phyloP scores from a whole-genome alignment of 2,888 invertebrate species.

The Emmelina monodactyla region DNA sequence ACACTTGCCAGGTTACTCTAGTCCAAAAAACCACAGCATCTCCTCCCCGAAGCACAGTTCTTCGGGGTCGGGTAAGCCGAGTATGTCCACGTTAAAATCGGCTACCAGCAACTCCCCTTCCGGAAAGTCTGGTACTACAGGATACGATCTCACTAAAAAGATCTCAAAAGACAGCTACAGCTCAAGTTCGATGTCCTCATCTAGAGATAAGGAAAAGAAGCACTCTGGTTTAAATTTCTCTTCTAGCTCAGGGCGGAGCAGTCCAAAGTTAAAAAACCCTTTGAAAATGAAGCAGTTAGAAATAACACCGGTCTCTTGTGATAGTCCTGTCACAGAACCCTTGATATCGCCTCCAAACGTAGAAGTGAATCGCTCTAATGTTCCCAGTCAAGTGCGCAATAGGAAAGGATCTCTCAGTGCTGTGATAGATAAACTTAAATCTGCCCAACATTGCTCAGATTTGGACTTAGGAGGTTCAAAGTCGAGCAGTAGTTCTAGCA shows the following conservation, averaged over 20 bases:
- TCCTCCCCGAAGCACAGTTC: conserved; percentile 82
- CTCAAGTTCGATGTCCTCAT: conserved; percentile 40
- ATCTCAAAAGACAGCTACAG: conserved; percentile 56
- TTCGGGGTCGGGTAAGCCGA: conserved; percentile 82
- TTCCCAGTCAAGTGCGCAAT: conserved; percentile 70
- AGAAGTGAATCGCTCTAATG: conserved; percentile 68
- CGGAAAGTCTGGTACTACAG: conserved; percentile 64
- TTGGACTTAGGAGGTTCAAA: conserved; percentile 51
- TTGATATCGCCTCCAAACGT: conserved; percentile 59
- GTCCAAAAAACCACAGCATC: conserved; percentile 80
- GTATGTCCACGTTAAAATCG: conserved; percentile 87
- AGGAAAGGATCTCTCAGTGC: conserved; percentile 81
- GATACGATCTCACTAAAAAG: conserved; percentile 65
- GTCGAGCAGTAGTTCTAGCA: conserved; percentile 45
- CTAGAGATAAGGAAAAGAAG: conserved; percentile 65
- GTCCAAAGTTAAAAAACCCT: conserved; percentile 73
- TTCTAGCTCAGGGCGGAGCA: conserved; percentile 65
- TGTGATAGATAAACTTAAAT: conserved; percentile 86
- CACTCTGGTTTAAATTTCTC: conserved; percentile 58
- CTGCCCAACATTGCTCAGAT: conserved; percentile 74
- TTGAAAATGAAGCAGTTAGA: conserved; percentile 75
- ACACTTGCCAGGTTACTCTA: conserved; percentile 74
- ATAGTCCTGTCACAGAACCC: conserved; percentile 47
- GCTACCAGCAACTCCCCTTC: conserved; percentile 75
- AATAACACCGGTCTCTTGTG: conserved; percentile 63